phyloP scores from a whole-genome alignment of 2,888 invertebrate genomes.

The Ophion obscuratus region DNA sequence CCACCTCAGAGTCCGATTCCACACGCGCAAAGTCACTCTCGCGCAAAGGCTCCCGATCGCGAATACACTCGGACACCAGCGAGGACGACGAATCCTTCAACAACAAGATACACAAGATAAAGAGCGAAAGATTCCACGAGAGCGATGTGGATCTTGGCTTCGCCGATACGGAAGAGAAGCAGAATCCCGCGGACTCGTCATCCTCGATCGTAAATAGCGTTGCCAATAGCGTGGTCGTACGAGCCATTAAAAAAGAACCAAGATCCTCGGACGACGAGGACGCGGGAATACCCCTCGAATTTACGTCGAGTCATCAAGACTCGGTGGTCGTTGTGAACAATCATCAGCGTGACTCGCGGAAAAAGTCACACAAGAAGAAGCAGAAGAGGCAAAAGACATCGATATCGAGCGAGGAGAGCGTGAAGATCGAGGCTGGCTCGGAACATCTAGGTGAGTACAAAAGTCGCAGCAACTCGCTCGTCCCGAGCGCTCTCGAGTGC shows the following conservation, averaged over 20 bases:
- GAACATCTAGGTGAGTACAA: constrained; percentile 75
- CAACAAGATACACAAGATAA: constrained; percentile 85
- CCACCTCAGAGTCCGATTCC: constrained; percentile 84
- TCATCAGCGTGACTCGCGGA: constrained; percentile 85
- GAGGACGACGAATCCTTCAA: constrained; percentile 88
- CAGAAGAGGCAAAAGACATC: constrained; percentile 91
- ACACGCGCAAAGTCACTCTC: constrained; percentile 85
- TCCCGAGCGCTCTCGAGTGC: constrained; percentile 65
- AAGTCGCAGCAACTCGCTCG: constrained; percentile 70
- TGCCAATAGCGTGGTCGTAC: constrained; percentile 71
- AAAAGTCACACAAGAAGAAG: constrained; percentile 92
- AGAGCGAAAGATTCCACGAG: constrained; percentile 87
- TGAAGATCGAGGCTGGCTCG: constrained; percentile 75
- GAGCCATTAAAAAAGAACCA: constrained; percentile 79
- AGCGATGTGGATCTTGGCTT: constrained; percentile 86
- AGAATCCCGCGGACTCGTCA: constrained; percentile 76
- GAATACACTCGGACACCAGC: constrained; percentile 92
- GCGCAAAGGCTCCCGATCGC: constrained; percentile 89
- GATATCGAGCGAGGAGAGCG: constrained; percentile 83
- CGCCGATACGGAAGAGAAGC: constrained; percentile 83
- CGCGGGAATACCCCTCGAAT: constrained; percentile 74
- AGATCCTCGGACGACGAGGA: constrained; percentile 82
- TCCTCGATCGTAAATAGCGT: constrained; percentile 63
- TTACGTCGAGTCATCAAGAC: constrained; percentile 72
- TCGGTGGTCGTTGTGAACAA: constrained; percentile 76